These are phyloP conservation scores for Hoplodrina blanda DNA, from an alignment of 2,888 invertebrate genomes.

Conservation along the genomic window DNA sequence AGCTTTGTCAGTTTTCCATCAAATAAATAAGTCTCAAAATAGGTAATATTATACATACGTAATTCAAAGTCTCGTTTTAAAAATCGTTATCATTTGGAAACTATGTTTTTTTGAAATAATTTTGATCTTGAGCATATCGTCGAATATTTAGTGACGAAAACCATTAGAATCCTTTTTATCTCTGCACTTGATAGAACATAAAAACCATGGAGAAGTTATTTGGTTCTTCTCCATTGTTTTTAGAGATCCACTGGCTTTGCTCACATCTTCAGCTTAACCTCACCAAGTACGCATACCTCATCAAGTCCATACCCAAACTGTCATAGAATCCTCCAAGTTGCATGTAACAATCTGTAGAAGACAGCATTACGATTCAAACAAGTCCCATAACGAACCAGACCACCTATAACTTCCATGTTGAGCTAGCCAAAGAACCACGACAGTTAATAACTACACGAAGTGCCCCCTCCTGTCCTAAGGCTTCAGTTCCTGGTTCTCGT, in stretches of 20 bases:
- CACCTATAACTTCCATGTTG: slow-evolving; percentile 32
- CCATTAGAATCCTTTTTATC: not conserved
- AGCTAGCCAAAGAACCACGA: slow-evolving; percentile 45
- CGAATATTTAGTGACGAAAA: not conserved
- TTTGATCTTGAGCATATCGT: not conserved
- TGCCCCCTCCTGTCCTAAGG: slow-evolving; percentile 53
- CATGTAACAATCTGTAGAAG: not conserved
- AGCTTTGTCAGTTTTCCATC: too few species aligned
- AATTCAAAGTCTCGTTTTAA: too few species aligned
- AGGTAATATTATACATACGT: too few species aligned
- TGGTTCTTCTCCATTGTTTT: not conserved
- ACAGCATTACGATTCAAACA: not conserved
- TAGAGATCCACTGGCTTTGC: not conserved
- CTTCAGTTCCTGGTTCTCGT: slow-evolving; percentile 42
- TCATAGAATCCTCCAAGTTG: not conserved
- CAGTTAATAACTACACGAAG: slow-evolving; percentile 55
- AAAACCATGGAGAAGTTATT: not conserved
- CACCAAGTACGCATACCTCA: not conserved
- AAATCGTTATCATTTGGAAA: too few species aligned
- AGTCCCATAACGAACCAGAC: slow-evolving; percentile 23
- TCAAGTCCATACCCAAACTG: not conserved
- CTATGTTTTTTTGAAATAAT: not conserved
- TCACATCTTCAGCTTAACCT: not conserved
- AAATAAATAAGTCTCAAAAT: too few species aligned
- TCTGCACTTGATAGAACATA: not conserved